phyloP scores from a whole-genome alignment of 2,113 vertebrate genomes.

The Cyrtonyx montezumae region DNA sequence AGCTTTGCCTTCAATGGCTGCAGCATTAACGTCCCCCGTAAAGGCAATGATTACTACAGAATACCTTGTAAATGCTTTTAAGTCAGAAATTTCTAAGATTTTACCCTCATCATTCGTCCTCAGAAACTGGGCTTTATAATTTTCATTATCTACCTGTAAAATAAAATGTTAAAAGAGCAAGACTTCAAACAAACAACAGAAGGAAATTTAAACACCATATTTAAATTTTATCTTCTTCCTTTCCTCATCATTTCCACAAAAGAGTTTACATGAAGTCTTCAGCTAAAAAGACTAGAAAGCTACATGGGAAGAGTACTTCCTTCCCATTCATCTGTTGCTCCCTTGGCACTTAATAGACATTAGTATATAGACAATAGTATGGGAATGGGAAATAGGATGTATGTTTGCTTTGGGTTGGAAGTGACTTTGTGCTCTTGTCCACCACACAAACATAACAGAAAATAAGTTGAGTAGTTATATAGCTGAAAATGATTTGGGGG shows the following conservation, averaged over 20 bases:
- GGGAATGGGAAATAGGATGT: neutral
- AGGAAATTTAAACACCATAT: neutral
- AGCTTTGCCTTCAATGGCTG: slow-evolving; percentile 82
- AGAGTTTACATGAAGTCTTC: neutral
- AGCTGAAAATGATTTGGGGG: neutral
- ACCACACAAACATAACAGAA: neutral
- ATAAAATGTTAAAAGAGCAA: neutral
- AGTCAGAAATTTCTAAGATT: slow-evolving; percentile 82
- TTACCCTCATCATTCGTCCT: slow-evolving; percentile 82
- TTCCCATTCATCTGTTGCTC: neutral
- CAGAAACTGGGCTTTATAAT: slow-evolving; percentile 82
- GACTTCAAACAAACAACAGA: neutral
- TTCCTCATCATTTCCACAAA: neutral
- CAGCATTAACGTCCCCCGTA: slow-evolving; percentile 81
- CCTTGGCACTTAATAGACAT: neutral
- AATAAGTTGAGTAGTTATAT: neutral
- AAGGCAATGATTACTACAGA: slow-evolving; percentile 88
- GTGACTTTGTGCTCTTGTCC: neutral
- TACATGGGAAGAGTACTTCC: neutral
- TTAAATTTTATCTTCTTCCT: neutral
- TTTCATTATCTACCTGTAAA: slow-evolving; percentile 82
- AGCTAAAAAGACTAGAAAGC: neutral
- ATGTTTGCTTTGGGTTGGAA: neutral
- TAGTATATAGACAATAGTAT: too few species aligned
- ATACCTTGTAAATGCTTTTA: slow-evolving; percentile 91